Conservation (phyloP, 2,797 vertebrate species). For the Antrozous pallidus region DNA sequence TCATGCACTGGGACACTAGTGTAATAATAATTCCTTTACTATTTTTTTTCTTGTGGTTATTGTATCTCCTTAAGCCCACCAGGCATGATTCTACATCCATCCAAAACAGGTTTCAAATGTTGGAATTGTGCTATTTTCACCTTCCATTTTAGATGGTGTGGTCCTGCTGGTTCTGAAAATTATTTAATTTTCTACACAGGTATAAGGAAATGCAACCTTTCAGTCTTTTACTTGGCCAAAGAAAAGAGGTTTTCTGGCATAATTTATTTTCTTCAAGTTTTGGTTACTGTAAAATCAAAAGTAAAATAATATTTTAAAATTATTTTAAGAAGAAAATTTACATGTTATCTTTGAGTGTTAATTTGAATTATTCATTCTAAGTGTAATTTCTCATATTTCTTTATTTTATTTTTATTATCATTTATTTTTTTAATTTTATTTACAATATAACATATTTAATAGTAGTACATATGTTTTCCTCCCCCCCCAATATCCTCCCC, state of each 20-base stretch:
- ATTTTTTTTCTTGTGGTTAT: neutral
- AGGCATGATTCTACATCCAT: neutral
- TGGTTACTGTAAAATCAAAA: conserved; percentile 8
- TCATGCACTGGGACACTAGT: neutral
- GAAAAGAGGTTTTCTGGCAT: neutral
- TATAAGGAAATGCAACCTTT: conserved; percentile 41
- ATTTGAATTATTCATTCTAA: neutral
- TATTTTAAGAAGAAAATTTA: neutral
- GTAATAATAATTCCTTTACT: neutral
- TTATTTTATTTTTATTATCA: no score
- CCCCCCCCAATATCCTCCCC: no score
- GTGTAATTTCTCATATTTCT: neutral
- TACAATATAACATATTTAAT: no score
- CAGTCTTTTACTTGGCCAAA: neutral
- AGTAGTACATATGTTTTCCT: no score
- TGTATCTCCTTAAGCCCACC: neutral
- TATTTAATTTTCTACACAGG: conserved; percentile 35
- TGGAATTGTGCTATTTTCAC: neutral
- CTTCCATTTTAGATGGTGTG: neutral
- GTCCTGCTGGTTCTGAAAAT: conserved; percentile 38
- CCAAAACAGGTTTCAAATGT: conserved; percentile 13
- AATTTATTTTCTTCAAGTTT: neutral
- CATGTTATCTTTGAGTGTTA: neutral
- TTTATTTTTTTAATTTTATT: no score
- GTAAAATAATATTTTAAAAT: neutral